These are phyloP conservation scores for Cryptosula pallasiana DNA, from an alignment of 2,888 invertebrate species.

Conservation along the genomic window DNA sequence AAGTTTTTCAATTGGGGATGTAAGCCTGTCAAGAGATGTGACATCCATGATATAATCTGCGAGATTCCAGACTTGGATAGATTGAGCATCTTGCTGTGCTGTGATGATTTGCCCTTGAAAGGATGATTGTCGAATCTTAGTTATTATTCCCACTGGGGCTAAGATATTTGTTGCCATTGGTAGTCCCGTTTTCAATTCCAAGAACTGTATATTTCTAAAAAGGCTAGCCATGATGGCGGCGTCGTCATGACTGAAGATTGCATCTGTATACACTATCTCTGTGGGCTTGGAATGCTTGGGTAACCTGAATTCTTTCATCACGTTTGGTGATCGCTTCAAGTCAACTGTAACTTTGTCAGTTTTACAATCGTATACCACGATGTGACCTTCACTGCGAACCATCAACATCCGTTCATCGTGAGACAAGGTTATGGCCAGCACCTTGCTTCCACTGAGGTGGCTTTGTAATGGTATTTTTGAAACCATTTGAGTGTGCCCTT, in stretches of 20 bases:
- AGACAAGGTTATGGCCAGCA: constrained; percentile 32
- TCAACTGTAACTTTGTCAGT: constrained; percentile 38
- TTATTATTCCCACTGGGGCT: constrained; percentile 47
- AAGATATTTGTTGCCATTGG: constrained; percentile 38
- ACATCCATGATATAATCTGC: constrained; percentile 41
- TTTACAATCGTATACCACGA: constrained; percentile 41
- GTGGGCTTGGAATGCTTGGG: constrained; percentile 39
- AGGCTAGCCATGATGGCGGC: constrained; percentile 43
- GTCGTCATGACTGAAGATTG: constrained; percentile 44
- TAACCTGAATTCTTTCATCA: constrained; percentile 46
- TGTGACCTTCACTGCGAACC: constrained; percentile 34
- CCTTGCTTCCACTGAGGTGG: constrained; percentile 35
- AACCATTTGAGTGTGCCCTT: constrained; percentile 44
- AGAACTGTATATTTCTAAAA: constrained; percentile 49
- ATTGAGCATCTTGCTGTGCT: constrained; percentile 33
- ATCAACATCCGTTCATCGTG: constrained; percentile 33
- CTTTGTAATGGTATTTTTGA: neutral
- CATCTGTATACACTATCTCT: constrained; percentile 39
- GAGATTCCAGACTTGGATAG: constrained; percentile 46
- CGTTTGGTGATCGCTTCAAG: constrained; percentile 39
- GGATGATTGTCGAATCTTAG: constrained; percentile 36
- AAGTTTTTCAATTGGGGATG: constrained; percentile 39
- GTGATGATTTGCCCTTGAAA: constrained; percentile 40
- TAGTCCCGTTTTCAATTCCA: constrained; percentile 37
- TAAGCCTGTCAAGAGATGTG: constrained; percentile 42